Evolutionary conservation across 2,113 vertebrate genomes (phyloP).

Genomic region (Notothenia rossii): DNA sequence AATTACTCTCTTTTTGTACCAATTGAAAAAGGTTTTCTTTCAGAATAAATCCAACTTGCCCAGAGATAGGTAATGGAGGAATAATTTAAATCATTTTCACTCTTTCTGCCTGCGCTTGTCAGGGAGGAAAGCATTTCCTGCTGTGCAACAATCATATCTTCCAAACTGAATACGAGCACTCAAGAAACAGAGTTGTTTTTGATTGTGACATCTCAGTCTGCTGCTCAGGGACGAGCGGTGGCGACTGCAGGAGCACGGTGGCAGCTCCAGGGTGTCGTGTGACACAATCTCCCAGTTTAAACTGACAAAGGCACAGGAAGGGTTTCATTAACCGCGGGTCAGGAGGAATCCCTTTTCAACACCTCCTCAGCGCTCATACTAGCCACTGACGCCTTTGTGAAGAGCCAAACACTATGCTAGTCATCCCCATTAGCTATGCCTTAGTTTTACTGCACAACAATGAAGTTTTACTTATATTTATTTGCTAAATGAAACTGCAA

Average conservation of each 20-base stretch:
- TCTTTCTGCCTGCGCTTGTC: slow-evolving; percentile 49
- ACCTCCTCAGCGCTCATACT: slow-evolving; percentile 39
- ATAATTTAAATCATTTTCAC: neutral
- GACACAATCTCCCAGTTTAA: slow-evolving; percentile 75
- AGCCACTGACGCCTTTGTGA: slow-evolving; percentile 30
- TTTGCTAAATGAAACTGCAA: slow-evolving; percentile 19
- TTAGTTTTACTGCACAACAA: slow-evolving; percentile 28
- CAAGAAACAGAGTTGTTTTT: slow-evolving; percentile 54
- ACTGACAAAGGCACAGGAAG: slow-evolving; percentile 81
- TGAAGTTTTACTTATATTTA: neutral
- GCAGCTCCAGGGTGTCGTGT: slow-evolving; percentile 54
- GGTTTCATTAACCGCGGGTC: slow-evolving; percentile 81
- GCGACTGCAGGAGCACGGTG: slow-evolving; percentile 55
- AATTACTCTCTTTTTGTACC: slow-evolving; percentile 38
- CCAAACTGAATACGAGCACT: slow-evolving; percentile 54
- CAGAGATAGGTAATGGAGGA: slow-evolving; percentile 25
- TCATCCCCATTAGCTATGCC: slow-evolving; percentile 37
- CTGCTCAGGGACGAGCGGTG: slow-evolving; percentile 56
- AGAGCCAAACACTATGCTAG: slow-evolving; percentile 49
- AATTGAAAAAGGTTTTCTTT: slow-evolving; percentile 46
- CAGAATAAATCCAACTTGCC: slow-evolving; percentile 42
- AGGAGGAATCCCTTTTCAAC: slow-evolving; percentile 62
- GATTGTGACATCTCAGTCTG: slow-evolving; percentile 69
- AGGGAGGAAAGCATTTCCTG: slow-evolving; percentile 60
- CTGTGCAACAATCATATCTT: slow-evolving; percentile 65